Conservation (phyloP, 2,113 vertebrate species). For the Dinomys branickii region DNA sequence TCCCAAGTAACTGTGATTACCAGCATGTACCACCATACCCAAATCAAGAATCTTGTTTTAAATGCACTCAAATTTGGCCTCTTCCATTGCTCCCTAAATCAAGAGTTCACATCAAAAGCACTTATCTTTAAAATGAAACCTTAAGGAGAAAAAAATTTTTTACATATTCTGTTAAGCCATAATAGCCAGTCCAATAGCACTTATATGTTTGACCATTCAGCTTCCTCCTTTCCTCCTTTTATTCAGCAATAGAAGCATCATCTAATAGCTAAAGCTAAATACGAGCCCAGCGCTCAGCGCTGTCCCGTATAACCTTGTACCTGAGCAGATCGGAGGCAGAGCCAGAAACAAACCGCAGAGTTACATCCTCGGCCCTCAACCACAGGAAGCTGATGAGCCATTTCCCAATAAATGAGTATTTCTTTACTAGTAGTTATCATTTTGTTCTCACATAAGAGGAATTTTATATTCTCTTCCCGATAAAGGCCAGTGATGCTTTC, state of each 20-base stretch:
- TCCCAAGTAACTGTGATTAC: not conserved
- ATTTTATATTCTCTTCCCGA: not conserved
- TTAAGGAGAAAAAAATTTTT: not conserved
- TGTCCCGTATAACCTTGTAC: not conserved
- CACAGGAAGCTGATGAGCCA: not conserved
- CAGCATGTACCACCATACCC: not conserved
- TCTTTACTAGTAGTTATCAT: not conserved
- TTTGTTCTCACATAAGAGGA: not conserved
- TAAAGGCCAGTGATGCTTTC: not conserved
- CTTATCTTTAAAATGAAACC: slow-evolving; percentile 26
- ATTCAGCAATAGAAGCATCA: not conserved
- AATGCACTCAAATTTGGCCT: not conserved
- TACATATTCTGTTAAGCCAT: not conserved
- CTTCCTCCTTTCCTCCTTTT: not conserved
- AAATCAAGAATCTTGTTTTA: not conserved
- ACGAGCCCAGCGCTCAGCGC: not conserved
- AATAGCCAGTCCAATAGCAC: not conserved
- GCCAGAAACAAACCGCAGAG: not conserved
- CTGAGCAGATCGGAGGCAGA: not conserved
- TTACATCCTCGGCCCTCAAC: not conserved
- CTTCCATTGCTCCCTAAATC: not conserved
- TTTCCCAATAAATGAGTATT: not conserved
- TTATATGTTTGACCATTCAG: too few relatives aligned
- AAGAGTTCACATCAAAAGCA: not conserved
- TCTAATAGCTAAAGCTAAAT: not conserved